phyloP scores from a whole-genome alignment of 2,797 vertebrate species.

The Sebastes vulpes region DNA sequence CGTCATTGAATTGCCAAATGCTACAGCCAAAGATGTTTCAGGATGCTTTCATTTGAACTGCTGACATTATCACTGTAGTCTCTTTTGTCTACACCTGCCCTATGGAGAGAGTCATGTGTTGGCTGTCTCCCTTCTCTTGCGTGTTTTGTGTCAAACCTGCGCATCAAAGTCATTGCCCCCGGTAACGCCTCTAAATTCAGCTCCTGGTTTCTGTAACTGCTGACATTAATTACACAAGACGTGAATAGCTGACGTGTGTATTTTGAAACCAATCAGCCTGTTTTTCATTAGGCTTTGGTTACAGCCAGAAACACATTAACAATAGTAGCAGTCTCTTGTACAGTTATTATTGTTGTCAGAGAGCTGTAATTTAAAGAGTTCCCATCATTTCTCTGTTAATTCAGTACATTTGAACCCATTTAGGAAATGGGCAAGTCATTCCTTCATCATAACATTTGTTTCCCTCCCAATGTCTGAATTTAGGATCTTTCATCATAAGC shows the following conservation, averaged over 20 bases:
- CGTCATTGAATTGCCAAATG: conserved; percentile 76
- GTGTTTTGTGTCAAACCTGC: not conserved
- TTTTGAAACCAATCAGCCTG: not conserved
- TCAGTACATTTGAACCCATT: conserved; percentile 22
- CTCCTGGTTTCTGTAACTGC: conserved; percentile 20
- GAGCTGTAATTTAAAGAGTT: conserved; percentile 35
- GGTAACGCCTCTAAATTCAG: conserved; percentile 35
- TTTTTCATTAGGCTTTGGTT: conserved; percentile 21
- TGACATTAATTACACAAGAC: not conserved
- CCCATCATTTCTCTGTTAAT: not conserved
- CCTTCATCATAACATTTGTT: conserved; percentile 14
- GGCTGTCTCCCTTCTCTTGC: not conserved
- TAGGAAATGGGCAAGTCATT: conserved; percentile 14
- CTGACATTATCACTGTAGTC: conserved; percentile 18
- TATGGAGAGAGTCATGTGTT: not conserved
- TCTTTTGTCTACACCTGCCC: conserved; percentile 15
- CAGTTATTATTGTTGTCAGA: conserved; percentile 5
- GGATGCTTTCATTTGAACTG: conserved; percentile 53
- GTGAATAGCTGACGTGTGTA: not conserved
- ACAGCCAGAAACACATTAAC: not conserved
- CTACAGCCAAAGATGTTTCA: conserved; percentile 81
- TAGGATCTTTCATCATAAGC: conserved; percentile 27
- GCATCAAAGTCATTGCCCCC: not conserved
- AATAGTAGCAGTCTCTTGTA: not conserved
- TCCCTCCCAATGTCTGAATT: conserved; percentile 31